Evolutionary conservation across 1,140 invertebrate species (phyloP), one percentile per base, ranked within the genome.

Genomic region (Drosophila pectinifera): DNA sequence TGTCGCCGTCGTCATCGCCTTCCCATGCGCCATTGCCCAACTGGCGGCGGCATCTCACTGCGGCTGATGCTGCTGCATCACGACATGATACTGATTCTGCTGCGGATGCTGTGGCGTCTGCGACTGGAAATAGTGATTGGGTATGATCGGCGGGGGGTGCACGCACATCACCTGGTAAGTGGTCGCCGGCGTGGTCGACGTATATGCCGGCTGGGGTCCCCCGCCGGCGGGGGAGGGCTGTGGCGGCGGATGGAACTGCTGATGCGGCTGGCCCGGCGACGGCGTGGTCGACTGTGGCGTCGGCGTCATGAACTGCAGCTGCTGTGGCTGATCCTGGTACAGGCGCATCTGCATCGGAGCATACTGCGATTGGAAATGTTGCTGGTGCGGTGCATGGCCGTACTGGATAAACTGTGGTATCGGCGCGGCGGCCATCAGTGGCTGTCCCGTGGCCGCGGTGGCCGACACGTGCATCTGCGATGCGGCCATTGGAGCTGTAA

Each of bases 381-480:
- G 94, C 79, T 94, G 94, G 91, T 95, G 93, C 90, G 94, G 94
- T 74, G 94, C 93, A 78, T 95, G 94, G 72, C 94, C 94, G 91
- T 95, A 94, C 8, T 93, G 93, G 57, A 93, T 92, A 82, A 95
- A 93, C 88, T 94, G 94, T 61, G 90, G 94, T 79, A 94, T 94
- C 11, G 94, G 96, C 14, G 95, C 95, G 11, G 96, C 94, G 34
- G 96, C 95, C 75, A 97, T 92, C 53, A 98, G 93, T 5, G 97
- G 97, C 89, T 97, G 96, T 1, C 97, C 97, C 38, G 96, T 97
- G 42, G 96, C 96, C 41, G 95, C 94, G 20, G 95, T 94, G 1
- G 94, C 94, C 13, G 94, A 94, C 11, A 96, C 95, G 86, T 96
- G 95, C 94, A 96, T 95, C 80, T 95, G 95, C 4, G 94, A 91